Percentiles rank a stretch among this genome's conserved stretches.
Conservation (phyloP, 2,797 vertebrate genomes). For the Crax fasciolata region DNA sequence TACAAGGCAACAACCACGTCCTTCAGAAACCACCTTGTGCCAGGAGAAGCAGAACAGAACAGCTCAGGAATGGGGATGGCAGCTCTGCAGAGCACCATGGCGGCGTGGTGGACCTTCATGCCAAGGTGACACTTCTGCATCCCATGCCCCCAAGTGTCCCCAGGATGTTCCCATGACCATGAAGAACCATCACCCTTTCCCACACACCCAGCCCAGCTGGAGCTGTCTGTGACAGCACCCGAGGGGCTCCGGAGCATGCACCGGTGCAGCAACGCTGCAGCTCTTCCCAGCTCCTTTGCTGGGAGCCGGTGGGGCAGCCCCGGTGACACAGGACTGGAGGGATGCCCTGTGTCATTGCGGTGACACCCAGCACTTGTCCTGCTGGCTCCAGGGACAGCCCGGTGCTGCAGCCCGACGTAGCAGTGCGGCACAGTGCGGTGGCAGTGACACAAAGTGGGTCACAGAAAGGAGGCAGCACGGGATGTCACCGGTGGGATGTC, state of each 20-base stretch:
- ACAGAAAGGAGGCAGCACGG: neutral
- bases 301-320: neutral
- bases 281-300: neutral
- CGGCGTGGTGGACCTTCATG: too few relatives aligned
- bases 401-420: neutral
- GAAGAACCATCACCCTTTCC: too few relatives aligned
- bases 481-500: neutral
- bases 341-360: neutral
- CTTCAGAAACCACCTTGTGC: too few relatives aligned
- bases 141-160: too few relatives aligned
- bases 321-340: neutral
- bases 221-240: rapidly evolving
- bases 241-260: neutral
- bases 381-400: neutral
- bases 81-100: too few relatives aligned
- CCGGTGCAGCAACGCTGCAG: rapidly evolving
- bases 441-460: neutral
- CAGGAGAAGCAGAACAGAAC: too few relatives aligned
- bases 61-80: too few relatives aligned
- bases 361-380: neutral
- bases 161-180: too few relatives aligned
- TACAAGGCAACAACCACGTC: too few relatives aligned
- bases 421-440: neutral
- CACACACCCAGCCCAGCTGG: neutral
- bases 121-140: too few relatives aligned